Evolutionary conservation across 2,888 invertebrate species (phyloP).

Genomic region (Lycaena phlaeas): DNA sequence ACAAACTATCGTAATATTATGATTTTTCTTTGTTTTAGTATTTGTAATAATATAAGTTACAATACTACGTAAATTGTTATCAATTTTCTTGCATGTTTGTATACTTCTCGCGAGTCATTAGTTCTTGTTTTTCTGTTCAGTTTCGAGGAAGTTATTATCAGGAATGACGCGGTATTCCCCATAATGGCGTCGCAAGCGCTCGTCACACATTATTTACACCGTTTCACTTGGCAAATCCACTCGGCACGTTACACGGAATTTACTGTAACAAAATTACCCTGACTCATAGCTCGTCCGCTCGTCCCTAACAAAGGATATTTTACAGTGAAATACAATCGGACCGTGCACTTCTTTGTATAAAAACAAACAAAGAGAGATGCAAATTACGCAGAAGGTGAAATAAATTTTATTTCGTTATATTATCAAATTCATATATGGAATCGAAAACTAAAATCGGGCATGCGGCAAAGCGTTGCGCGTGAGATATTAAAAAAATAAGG

Average conservation of each 20-base stretch:
- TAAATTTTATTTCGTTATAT: too few species aligned
- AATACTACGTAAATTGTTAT: not conserved
- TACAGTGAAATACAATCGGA: not conserved
- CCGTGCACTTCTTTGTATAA: not conserved
- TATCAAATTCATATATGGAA: not conserved
- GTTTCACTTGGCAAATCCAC: conserved; percentile 31
- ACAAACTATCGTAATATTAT: not conserved
- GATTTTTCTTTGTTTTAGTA: not conserved
- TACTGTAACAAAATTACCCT: conserved; percentile 35
- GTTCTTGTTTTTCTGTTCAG: conserved; percentile 13
- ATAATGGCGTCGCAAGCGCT: conserved; percentile 21
- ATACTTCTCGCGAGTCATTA: not conserved
- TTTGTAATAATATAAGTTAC: not conserved
- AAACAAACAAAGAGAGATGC: not conserved
- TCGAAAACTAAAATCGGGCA: not conserved
- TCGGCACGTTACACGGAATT: conserved; percentile 32
- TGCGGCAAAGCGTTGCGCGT: conserved; percentile 3
- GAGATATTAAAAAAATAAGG: conserved; percentile 48
- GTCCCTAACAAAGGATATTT: conserved; percentile 11
- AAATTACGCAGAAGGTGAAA: not conserved
- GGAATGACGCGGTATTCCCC: conserved; percentile 52
- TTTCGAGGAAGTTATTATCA: conserved; percentile 30
- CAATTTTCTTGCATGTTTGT: not conserved
- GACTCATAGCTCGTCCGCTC: conserved; percentile 31
- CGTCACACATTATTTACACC: conserved; percentile 36